Evolutionary conservation across 2,797 vertebrate genomes (phyloP), one percentile per base, ranked within the genome.

Genomic region (Oceanodroma leucorhoa): DNA sequence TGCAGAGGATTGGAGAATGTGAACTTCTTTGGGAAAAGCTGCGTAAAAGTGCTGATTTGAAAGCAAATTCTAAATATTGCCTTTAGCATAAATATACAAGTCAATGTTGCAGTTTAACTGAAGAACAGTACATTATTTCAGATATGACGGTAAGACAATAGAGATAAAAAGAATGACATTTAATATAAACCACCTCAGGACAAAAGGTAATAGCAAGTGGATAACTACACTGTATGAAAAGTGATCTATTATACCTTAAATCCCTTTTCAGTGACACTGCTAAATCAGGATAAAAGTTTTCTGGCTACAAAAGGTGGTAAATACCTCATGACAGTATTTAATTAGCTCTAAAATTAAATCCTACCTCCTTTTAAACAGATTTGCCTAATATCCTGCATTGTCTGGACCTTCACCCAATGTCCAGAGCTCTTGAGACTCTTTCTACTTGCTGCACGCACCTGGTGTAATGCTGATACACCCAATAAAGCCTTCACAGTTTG

Each of bases 401-500:
- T 62, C 58, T 91, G 85, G 89, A 93, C 38, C 27, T 88, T 84
- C 46, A 62, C 2, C 30, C n/a, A 72, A 5, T 72, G 82, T 67
- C 73, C 65, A 54, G 34, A 76, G 38, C 62, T 92, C 89, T 89
- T 75, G 75, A 88, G 78, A 73, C 70, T 48, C 65, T 19, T 75
- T 57, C 73, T 90, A 27, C 43, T 79, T 88, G 41, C 83, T 62
- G 72, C 40, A 85, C 1, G 5, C 38, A 83, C 45, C 62, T 60
- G 16, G 54, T 85, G 86, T 92, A 79, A 94, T 50, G 86, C 70
- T 69, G 79, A 93, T 96, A 84, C 72, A 67, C 62, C 45, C 51
- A 34, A 85, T 66, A 80, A 95, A 96, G 84, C 40, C 41, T 81
- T 70, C 21, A 26, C 83, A 69, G 76, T 50, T 88, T 75, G 75